Percentiles rank a stretch among this genome's conserved stretches.
Conservation (phyloP, 1,140 invertebrate genomes). For the Eulimnadia texana region DNA sequence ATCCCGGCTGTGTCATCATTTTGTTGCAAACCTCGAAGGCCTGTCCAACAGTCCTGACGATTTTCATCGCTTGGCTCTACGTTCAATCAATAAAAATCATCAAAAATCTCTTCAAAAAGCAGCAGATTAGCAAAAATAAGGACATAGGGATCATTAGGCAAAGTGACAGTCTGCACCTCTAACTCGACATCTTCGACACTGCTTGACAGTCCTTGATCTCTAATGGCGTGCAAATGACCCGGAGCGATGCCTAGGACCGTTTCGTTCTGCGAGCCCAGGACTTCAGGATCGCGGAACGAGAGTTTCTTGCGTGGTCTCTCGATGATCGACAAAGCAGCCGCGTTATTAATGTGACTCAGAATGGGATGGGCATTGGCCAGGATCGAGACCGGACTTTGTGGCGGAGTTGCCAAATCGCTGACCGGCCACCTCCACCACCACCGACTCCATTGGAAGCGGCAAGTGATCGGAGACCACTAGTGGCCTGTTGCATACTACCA, state of each 20-base stretch:
- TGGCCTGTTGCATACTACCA: too few species aligned
- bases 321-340: background rate
- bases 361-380: background rate
- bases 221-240: slow-evolving; percentile 20
- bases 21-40: slow-evolving; percentile 99
- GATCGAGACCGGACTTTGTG: background rate
- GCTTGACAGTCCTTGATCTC: slow-evolving; percentile 11
- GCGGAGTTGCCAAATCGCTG: background rate
- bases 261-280: slow-evolving; percentile 31
- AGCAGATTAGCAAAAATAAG: background rate
- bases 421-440: background rate
- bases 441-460: background rate
- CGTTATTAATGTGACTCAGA: background rate
- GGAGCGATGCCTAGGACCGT: background rate
- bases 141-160: background rate
- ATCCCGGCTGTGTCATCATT: slow-evolving; percentile 29
- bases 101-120: background rate
- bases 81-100: slow-evolving; percentile 21
- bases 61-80: slow-evolving; percentile 93
- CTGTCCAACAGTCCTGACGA: slow-evolving; percentile 93
- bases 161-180: slow-evolving; percentile 3
- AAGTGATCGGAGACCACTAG: too few species aligned
- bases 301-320: slow-evolving; percentile 63
- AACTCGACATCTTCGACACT: slow-evolving; percentile 14
- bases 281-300: slow-evolving; percentile 68